Evolutionary conservation across 2,888 invertebrate species (phyloP), one percentile per base, ranked within the genome.

Genomic region (Tiliacea aurago): DNA sequence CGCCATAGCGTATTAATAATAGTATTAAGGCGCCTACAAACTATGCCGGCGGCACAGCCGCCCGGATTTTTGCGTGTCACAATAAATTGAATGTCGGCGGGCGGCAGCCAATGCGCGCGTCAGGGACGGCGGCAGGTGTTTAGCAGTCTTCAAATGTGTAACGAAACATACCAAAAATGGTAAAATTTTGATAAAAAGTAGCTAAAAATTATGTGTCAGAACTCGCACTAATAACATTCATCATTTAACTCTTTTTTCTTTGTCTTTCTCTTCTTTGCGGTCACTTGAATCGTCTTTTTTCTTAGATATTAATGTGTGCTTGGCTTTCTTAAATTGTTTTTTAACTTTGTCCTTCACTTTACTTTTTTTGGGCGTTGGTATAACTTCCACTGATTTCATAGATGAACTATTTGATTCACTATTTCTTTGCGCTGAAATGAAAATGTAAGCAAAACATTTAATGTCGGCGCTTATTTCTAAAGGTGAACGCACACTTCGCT

Each of bases 291-390:
- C 95, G 23, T 95, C 95, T 81, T 95, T 95, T 87, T 95, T 96
- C 91, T 96, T 95, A 3, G 94, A 86, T 70, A 95, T 94, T 55
- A 96, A 89, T 3, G 95, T 87, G 73, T 96, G 94, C 84, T 96
- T 96, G 1, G 96, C 96, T 87, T 95, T 96, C 84, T 96, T 96
- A 6, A 96, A 88, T 87, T 96, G 96, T 85, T 95, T 96, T 85
- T 96, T 96, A 28, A 96, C 93, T 92, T 95, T 96, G 82, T 96
- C 96, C 76, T 96, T 96, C 33, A 96, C 95, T 91, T 96, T 96
- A 81, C 83, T 95, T 84, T 96, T 96, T 87, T 96, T 96, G 20
- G 93, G 94, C 9, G 93, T 92, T 28, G 91, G 85, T 7, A 90
- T 84, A 10, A 92, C 91, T 84, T 96, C 96, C 18, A 91, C 84